phyloP scores from a whole-genome alignment of 2,888 invertebrate species.

The Plagodis pulveraria region DNA sequence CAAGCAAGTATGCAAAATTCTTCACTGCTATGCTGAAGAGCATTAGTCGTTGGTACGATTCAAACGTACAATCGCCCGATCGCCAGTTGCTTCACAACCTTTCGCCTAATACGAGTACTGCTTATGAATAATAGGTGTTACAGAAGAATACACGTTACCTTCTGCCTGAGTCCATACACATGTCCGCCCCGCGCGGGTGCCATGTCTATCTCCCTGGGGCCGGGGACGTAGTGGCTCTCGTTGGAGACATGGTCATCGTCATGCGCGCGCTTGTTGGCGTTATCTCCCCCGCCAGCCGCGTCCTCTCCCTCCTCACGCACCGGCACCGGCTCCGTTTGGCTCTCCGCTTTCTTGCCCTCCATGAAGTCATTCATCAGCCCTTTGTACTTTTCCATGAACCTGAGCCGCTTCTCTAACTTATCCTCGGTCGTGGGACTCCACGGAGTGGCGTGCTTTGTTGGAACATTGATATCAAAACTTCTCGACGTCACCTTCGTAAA shows the following conservation, averaged over 20 bases:
- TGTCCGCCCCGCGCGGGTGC: slow-evolving; percentile 56
- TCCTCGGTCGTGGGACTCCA: not conserved
- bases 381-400: slow-evolving; percentile 43
- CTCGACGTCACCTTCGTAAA: not conserved
- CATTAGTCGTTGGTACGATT: too few species aligned
- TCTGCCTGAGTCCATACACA: slow-evolving; percentile 45
- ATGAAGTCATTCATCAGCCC: slow-evolving; percentile 38
- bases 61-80: too few species aligned
- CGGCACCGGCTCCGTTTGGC: not conserved
- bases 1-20: too few species aligned
- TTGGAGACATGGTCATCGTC: not conserved
- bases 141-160: slow-evolving; percentile 38
- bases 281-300: not conserved
- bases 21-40: too few species aligned
- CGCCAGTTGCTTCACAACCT: too few species aligned
- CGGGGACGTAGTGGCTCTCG: not conserved
- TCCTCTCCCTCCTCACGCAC: not conserved
- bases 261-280: not conserved
- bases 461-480: not conserved
- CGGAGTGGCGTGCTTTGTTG: not conserved
- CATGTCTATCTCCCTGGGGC: slow-evolving; percentile 54
- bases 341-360: not conserved
- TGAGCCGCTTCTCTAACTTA: slow-evolving; percentile 31
- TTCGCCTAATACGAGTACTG: too few species aligned
- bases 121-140: too few species aligned